Evolutionary conservation across 2,888 invertebrate genomes (phyloP), one percentile per base, ranked within the genome.

Genomic region (Acleris emargana): DNA sequence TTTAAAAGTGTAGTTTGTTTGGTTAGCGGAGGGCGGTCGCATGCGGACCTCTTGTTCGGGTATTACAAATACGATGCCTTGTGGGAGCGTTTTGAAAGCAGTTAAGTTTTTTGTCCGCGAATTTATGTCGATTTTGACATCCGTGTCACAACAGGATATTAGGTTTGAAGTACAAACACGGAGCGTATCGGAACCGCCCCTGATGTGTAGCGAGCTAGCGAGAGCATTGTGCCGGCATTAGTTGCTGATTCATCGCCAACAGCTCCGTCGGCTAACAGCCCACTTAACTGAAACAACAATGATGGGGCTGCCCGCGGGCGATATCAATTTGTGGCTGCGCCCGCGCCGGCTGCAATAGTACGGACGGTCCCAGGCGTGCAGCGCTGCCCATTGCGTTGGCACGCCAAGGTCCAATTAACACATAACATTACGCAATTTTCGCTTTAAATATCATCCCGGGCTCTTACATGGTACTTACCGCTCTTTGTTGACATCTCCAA

Each of bases 1-100:
- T 85, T 86, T 83, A 83, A 79, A 81, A 82, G 81, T 80, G 75
- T 77, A 82, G 84, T 87, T 85, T 89, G 86, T 90, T 87, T 88
- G 79, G 75, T 77, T 87, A 87, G 88, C 81, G 79, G 82, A 82
- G 82, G 80, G 80, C 74, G 73, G 74, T 73, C 76, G 78, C 85
- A 82, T 82, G 79, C 84, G 84, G 83, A 79, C 77, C 77, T 71
- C 69, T 69, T 69, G 71, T 73, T 75, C 69, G 59, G 66, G 67
- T 66, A 60, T 55, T 55, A 70, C 69, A 74, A 67, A 69, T 68
- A 68, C 68, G 57, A 54, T 55, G 49, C 53, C 45, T 57, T 45
- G 32, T 66, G 61, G 57, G 58, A 54, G 55, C 67, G 67, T 69
- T 73, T 76, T 69, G 49, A 73, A 73, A 76, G 74, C 74, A 71